A percentile compares a stretch with the other conserved stretches of the same genome.
Conservation (phyloP, 2,113 vertebrate genomes). For the Cyprinodon variegatus region DNA sequence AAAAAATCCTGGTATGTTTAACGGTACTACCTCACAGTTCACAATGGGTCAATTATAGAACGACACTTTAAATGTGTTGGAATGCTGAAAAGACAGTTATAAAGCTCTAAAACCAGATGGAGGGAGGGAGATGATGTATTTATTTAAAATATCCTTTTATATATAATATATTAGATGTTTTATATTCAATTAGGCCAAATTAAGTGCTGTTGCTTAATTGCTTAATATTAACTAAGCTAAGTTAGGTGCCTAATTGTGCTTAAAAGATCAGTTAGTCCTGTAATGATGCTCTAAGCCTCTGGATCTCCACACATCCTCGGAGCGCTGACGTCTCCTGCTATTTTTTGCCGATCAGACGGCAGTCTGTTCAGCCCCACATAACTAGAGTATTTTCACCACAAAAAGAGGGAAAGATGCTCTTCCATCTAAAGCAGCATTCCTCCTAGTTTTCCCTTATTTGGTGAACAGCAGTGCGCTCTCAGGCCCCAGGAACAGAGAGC, state of each 20-base stretch:
- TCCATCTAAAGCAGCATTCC: slow-evolving; percentile 70
- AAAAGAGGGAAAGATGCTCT: slow-evolving; percentile 71
- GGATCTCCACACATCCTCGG: not conserved
- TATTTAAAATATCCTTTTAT: too few relatives aligned
- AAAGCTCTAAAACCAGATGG: too few relatives aligned
- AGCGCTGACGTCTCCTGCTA: slow-evolving; percentile 32
- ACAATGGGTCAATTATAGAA: too few relatives aligned
- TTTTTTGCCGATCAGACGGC: slow-evolving; percentile 33
- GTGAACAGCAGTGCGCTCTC: slow-evolving; percentile 71
- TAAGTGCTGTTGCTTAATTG: too few relatives aligned
- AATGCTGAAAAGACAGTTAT: too few relatives aligned
- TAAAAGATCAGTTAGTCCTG: not conserved
- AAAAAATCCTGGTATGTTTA: too few relatives aligned
- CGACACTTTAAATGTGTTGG: too few relatives aligned
- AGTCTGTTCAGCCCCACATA: slow-evolving; percentile 52
- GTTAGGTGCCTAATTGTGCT: not conserved
- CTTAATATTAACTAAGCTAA: not conserved
- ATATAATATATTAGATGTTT: too few relatives aligned
- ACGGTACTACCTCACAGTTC: too few relatives aligned
- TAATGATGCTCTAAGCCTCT: slow-evolving; percentile 4
- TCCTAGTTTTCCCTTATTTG: slow-evolving; percentile 83
- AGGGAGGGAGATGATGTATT: too few relatives aligned
- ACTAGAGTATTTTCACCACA: slow-evolving; percentile 62
- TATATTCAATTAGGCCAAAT: too few relatives aligned
- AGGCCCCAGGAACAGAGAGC: slow-evolving; percentile 57